phyloP scores from a whole-genome alignment of 2,888 invertebrate species.

The Athalia circularis region DNA sequence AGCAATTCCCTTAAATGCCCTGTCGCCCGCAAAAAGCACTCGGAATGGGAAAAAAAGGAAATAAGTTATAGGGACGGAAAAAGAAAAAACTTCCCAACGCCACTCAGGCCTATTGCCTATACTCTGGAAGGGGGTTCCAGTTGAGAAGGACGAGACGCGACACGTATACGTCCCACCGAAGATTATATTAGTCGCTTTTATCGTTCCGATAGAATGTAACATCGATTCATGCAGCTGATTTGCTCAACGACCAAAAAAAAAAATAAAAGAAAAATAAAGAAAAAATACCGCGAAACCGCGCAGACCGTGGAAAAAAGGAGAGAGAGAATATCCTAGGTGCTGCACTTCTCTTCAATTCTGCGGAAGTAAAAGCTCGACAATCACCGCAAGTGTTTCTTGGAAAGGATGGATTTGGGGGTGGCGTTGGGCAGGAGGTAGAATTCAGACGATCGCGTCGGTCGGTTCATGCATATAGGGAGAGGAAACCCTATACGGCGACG shows the following conservation, averaged over 20 bases:
- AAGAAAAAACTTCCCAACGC: conserved; percentile 58
- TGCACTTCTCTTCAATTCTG: conserved; percentile 7
- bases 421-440: conserved; percentile 7
- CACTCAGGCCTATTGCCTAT: conserved; percentile 52
- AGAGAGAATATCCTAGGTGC: neutral
- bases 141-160: conserved; percentile 16
- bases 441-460: neutral
- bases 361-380: neutral
- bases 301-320: conserved; percentile 6
- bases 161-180: conserved; percentile 49
- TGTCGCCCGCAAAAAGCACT: conserved; percentile 72
- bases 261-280: conserved; percentile 1
- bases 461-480: conserved; percentile 19
- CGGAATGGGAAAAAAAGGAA: conserved; percentile 6
- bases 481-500: conserved; percentile 46
- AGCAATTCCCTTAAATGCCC: conserved; percentile 73
- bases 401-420: conserved; percentile 28
- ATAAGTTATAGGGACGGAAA: conserved; percentile 56
- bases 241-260: neutral
- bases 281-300: neutral
- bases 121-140: neutral
- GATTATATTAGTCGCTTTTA: conserved; percentile 70
- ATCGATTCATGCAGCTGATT: conserved; percentile 58
- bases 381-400: conserved; percentile 34
- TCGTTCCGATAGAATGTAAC: conserved; percentile 68